phyloP scores from a whole-genome alignment of 2,888 invertebrate species.

The Agonopterix arenella region DNA sequence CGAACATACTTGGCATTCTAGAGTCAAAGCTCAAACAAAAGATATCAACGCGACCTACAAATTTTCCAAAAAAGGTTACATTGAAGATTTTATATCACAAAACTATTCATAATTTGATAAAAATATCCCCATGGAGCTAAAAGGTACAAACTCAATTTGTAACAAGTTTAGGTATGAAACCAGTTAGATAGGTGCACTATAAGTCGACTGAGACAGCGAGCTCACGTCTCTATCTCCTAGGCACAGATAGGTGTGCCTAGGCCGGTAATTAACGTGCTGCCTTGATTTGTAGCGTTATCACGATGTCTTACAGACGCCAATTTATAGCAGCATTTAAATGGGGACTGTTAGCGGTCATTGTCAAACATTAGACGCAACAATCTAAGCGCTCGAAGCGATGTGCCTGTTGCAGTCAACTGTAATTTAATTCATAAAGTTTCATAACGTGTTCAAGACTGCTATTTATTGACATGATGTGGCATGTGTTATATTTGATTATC shows the following conservation, averaged over 20 bases:
- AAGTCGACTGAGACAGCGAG: conserved; percentile 20
- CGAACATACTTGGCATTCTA: too few relatives aligned
- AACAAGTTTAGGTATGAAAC: conserved; percentile 27
- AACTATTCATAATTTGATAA: neutral
- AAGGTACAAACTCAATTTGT: conserved; percentile 21
- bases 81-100: too few relatives aligned
- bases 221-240: conserved; percentile 24
- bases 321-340: conserved; percentile 45
- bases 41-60: too few relatives aligned
- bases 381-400: neutral
- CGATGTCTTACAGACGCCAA: conserved; percentile 38
- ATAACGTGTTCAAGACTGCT: too few relatives aligned
- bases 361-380: conserved; percentile 5
- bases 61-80: too few relatives aligned
- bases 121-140: conserved; percentile 11
- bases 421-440: too few relatives aligned
- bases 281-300: conserved; percentile 61
- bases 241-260: conserved; percentile 17
- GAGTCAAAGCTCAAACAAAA: too few relatives aligned
- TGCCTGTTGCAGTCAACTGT: conserved; percentile 1
- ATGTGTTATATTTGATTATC: too few relatives aligned
- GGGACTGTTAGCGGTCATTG: conserved; percentile 23
- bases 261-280: conserved; percentile 45
- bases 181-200: conserved; percentile 26
- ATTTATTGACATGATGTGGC: too few relatives aligned